A percentile compares a stretch with the other conserved stretches of the same genome.
Conservation (phyloP, 2,797 vertebrate genomes). For the Microtus californicus region DNA sequence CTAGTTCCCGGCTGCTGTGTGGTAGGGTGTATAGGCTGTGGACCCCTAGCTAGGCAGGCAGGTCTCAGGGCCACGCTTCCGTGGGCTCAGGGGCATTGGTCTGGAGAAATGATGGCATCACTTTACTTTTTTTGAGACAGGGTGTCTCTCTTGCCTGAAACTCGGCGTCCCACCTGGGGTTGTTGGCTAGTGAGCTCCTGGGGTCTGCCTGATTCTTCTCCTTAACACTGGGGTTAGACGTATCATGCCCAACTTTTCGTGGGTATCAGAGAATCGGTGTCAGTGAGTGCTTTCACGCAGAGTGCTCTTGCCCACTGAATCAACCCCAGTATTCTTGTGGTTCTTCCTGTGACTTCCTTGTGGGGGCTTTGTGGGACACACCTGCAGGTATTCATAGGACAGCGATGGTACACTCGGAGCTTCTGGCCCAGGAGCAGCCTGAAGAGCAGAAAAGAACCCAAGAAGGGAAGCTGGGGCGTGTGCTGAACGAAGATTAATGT, state of each 20-base stretch:
- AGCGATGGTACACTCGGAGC: background rate
- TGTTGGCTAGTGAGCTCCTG: background rate
- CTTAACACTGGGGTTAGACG: background rate
- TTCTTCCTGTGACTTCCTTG: background rate
- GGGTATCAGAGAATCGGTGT: background rate
- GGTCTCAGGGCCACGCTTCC: too few species aligned
- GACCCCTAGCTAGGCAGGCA: background rate
- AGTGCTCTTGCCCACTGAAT: background rate
- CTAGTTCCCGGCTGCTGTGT: fast-evolving
- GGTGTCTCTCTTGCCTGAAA: background rate
- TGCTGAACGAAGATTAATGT: background rate
- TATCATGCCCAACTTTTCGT: background rate
- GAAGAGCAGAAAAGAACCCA: background rate
- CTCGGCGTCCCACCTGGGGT: background rate
- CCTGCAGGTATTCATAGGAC: background rate
- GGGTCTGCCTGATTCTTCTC: background rate
- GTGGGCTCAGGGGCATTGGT: background rate
- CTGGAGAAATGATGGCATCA: background rate
- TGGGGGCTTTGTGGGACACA: background rate
- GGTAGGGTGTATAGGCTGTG: background rate
- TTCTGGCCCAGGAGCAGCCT: background rate
- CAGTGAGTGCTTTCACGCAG: background rate
- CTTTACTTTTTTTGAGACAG: background rate
- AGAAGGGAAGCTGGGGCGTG: background rate
- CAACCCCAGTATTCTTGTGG: background rate